Base-by-base conservation (phyloP, 2,113 vertebrate genomes). In the Pangasianodon hypophthalmus region DNA sequence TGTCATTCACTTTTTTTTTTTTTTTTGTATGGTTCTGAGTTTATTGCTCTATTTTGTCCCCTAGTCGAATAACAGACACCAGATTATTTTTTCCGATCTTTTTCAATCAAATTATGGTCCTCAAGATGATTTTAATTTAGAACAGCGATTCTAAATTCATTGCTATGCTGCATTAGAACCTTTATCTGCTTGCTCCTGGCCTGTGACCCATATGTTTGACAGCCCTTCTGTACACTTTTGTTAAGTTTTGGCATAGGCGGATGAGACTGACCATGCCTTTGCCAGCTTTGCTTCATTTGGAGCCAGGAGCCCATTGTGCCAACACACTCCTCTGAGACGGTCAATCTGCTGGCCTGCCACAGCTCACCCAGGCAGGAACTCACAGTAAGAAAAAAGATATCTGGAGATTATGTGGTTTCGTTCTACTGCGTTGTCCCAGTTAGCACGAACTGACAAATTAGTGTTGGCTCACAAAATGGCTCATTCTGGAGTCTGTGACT, bases 371-470 rank as follows among this genome's bases (percentile, higher is more conserved):
- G 71, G 19, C 37, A 75, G 71, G 19, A 75, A 75, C 37, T 21
- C 37, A 75, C 41, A 21, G 37, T 4, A 44, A 21, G 71, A 44
- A 75, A 41, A 82, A 87, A 48, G 41, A 82, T 58, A 32, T 81
- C 58, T 73, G 69, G 6, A 44, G 37, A 75, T 44, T 21, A 3
- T 87, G 89, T 87, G 80, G 50, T 58, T 83, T 56, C 87, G 89
- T 90, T 87, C 52, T 83, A 44, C 50, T 26, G 77, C 87, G 0
- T 1, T 88, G 88, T 90, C 85, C 85, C 90, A 85, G 64, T 90
- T 50, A 48, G 54, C 89, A 71, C 21, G 85, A 88, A 90, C 84
- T 46, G 81, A 88, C 88, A 91, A 92, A 91, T 88, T 82, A 90
- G 82, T 8, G 54, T 87, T 92, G 90, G 75, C 85, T 93, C n/a